phyloP scores from a whole-genome alignment of 2,797 vertebrate genomes.

The Kryptolebias ocellatus region DNA sequence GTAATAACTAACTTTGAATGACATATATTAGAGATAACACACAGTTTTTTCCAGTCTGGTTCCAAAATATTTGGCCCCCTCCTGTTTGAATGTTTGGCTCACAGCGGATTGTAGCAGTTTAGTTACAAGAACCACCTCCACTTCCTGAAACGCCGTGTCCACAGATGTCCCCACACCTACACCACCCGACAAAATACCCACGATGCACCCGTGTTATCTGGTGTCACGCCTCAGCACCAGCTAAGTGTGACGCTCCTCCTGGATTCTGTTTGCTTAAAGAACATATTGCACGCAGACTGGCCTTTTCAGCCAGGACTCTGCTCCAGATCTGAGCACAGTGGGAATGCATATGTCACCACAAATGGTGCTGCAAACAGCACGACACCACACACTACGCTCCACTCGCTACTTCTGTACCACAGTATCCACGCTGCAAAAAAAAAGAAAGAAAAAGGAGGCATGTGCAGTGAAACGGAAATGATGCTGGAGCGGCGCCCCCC shows the following conservation, averaged over 20 bases:
- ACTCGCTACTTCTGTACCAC: constrained; percentile 6
- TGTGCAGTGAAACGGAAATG: constrained; percentile 38
- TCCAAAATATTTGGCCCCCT: not conserved
- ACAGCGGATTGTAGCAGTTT: not conserved
- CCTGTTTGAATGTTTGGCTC: not conserved
- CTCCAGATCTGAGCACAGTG: constrained; percentile 43
- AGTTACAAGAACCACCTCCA: not conserved
- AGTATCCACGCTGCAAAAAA: constrained; percentile 27
- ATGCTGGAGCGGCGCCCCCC: constrained; percentile 15
- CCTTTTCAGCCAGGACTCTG: constrained; percentile 40
- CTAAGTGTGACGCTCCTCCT: constrained; percentile 3
- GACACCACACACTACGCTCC: constrained; percentile 7
- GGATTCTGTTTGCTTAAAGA: constrained; percentile 31
- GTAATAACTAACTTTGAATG: too few species aligned
- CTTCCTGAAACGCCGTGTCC: constrained; percentile 22
- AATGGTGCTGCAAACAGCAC: constrained; percentile 41
- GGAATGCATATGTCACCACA: constrained; percentile 44
- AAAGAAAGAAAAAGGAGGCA: not conserved
- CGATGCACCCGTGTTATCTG: constrained; percentile 10
- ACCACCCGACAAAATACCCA: constrained; percentile 12
- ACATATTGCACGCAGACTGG: constrained; percentile 48
- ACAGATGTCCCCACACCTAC: constrained; percentile 24
- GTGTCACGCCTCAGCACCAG: constrained; percentile 15
- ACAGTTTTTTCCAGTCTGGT: not conserved
- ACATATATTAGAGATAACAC: too few species aligned